Evolutionary conservation across 2,797 vertebrate genomes (phyloP).

Genomic region (Lithobates sylvaticus): DNA sequence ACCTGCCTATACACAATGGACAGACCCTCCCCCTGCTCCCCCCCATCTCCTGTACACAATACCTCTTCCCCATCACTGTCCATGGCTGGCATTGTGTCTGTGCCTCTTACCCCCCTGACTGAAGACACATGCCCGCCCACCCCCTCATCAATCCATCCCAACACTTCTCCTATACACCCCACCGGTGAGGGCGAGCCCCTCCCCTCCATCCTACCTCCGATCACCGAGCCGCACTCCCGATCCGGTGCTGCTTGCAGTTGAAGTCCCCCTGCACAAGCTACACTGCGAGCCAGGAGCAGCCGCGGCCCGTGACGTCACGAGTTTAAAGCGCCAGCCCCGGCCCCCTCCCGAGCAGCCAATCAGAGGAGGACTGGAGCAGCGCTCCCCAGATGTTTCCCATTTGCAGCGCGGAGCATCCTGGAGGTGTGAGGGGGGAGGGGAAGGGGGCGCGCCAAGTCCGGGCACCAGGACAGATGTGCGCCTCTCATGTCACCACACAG

Average conservation of each 20-base stretch:
- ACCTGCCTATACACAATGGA: slow-evolving; percentile 48
- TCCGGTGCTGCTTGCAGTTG: slow-evolving; percentile 9
- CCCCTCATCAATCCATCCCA: too few species aligned
- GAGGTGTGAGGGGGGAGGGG: slow-evolving; percentile 31
- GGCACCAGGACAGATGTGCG: too few species aligned
- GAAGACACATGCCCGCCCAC: not conserved
- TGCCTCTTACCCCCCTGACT: not conserved
- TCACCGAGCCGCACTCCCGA: not conserved
- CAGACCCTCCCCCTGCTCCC: slow-evolving; percentile 5
- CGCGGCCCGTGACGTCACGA: slow-evolving; percentile 53
- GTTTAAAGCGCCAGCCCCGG: slow-evolving; percentile 50
- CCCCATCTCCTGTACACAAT: not conserved
- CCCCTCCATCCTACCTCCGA: not conserved
- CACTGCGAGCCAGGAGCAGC: slow-evolving; percentile 33
- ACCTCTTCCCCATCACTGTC: not conserved
- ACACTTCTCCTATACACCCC: too few species aligned
- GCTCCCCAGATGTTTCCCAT: slow-evolving; percentile 59
- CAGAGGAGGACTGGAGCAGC: not conserved
- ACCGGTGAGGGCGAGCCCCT: too few species aligned
- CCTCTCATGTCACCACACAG: slow-evolving; percentile 9
- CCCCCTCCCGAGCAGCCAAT: slow-evolving; percentile 51
- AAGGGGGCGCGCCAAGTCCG: slow-evolving; percentile 1
- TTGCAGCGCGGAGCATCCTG: slow-evolving; percentile 46
- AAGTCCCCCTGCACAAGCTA: slow-evolving; percentile 15
- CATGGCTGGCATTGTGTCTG: slow-evolving; percentile 45